Evolutionary conservation across 2,888 invertebrate genomes (phyloP), one percentile per base, ranked within the genome.

Genomic region (Sicus ferrugineus): DNA sequence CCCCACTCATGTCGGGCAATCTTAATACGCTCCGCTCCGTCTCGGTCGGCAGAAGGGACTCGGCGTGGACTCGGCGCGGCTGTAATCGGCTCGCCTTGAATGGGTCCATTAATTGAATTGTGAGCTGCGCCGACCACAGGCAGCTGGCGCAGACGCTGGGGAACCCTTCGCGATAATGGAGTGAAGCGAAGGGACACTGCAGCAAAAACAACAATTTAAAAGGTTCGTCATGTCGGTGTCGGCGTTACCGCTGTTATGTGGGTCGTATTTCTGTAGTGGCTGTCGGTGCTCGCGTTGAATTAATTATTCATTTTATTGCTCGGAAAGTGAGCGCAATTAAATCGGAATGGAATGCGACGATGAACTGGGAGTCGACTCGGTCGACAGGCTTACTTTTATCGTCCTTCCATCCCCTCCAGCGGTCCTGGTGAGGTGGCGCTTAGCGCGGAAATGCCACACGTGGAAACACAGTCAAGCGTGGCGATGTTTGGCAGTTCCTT

Each of bases 71-170:
- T 56, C 5, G 50, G 21, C 62, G n/a, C 61, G 11, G 46, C n/a
- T 16, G 28, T 28, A 68, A 42, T 28, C 58, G 69, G 67, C 21
- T 69, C 65, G 52, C 48, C 61, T 59, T 48, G 69, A 69, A 68
- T 62, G 63, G 21, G 59, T 61, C 65, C 64, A 67, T 68, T 70
- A 70, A 70, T 70, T 70, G 70, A 70, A 70, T 64, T 67, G 70
- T 70, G 67, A 58, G 50, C 46, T 48, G 23, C 31, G 38, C 34
- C 64, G 42, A 50, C 31, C 48, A 30, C 52, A 11, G n/a, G 23
- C 62, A 62, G 70, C 67, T 64, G 67, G 70, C 54, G 5, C 21
- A 23, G 28, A 16, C 42, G 26, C 26, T 4, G 42, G 30, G 58
- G 58, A 56, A 28, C 42, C 58, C 19, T 16, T 28, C 23, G 19